Percentiles rank a stretch among this genome's conserved stretches.
These are phyloP conservation scores for Muschampia plurimacula DNA, from an alignment of 2,888 invertebrate species.

Conservation along the genomic window DNA sequence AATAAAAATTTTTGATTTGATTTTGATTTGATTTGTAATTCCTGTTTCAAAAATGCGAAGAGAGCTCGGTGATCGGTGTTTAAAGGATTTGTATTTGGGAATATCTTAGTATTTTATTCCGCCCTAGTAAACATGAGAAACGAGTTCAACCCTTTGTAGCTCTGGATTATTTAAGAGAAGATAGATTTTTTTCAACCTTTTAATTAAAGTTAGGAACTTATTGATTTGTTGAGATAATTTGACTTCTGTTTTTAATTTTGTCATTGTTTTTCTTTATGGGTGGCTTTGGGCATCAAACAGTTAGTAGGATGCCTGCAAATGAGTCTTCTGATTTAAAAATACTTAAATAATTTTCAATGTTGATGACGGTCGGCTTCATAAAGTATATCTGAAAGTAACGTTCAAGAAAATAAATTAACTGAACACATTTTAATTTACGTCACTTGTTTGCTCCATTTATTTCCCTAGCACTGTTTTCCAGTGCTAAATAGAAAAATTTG, in stretches of 20 bases:
- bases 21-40: no score
- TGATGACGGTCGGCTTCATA: no score
- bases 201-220: no score
- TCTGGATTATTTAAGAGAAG: background rate
- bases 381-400: background rate
- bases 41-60: no score
- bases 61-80: background rate
- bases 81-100: background rate
- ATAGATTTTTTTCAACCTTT: background rate
- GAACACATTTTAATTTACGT: background rate
- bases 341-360: no score
- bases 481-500: background rate
- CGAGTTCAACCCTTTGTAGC: background rate
- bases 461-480: background rate
- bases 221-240: no score
- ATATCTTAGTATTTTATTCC: constrained; percentile 20
- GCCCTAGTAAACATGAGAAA: constrained; percentile 31
- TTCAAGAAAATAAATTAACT: background rate
- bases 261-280: no score
- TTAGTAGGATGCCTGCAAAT: no score
- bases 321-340: no score
- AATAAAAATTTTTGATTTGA: no score
- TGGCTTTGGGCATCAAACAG: no score
- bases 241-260: no score
- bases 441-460: background rate